Conservation (phyloP, 2,113 vertebrate species). For the Atractosteus spatula region DNA sequence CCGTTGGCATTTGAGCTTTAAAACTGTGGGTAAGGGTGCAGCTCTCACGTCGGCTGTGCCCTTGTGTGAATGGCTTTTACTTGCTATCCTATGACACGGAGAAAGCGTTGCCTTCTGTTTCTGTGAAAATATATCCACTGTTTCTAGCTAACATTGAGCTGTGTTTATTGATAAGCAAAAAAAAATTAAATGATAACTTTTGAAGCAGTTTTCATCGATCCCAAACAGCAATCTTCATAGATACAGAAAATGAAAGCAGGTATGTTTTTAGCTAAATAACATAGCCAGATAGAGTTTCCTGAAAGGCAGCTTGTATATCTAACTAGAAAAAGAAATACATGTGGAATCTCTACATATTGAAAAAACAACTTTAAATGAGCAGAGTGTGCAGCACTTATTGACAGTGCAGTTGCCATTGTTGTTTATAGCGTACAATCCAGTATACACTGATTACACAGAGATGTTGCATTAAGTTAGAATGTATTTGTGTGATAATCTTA, state of each 20-base stretch:
- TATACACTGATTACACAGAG: too few relatives aligned
- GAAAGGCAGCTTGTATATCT: too few relatives aligned
- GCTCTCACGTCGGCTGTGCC: not conserved
- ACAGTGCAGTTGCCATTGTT: too few relatives aligned
- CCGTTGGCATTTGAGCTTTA: conserved; percentile 19
- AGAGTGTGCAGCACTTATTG: too few relatives aligned
- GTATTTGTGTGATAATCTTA: too few relatives aligned
- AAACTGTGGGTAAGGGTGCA: conserved; percentile 17
- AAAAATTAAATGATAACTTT: conserved; percentile 19
- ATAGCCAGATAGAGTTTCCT: not conserved
- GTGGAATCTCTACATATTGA: too few relatives aligned
- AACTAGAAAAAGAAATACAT: too few relatives aligned
- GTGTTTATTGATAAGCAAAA: conserved; percentile 18
- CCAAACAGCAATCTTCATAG: not conserved
- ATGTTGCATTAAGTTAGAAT: too few relatives aligned
- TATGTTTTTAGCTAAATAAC: not conserved
- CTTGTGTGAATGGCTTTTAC: conserved; percentile 6
- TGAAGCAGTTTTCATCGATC: conserved; percentile 26
- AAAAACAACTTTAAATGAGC: too few relatives aligned
- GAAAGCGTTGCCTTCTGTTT: not conserved
- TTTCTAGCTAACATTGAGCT: conserved; percentile 24
- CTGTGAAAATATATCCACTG: conserved; percentile 16
- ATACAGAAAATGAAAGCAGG: too few relatives aligned
- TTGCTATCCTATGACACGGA: conserved; percentile 2
- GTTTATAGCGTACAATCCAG: too few relatives aligned